Evolutionary conservation across 2,113 vertebrate genomes (phyloP).

Genomic region (Octodon degus): DNA sequence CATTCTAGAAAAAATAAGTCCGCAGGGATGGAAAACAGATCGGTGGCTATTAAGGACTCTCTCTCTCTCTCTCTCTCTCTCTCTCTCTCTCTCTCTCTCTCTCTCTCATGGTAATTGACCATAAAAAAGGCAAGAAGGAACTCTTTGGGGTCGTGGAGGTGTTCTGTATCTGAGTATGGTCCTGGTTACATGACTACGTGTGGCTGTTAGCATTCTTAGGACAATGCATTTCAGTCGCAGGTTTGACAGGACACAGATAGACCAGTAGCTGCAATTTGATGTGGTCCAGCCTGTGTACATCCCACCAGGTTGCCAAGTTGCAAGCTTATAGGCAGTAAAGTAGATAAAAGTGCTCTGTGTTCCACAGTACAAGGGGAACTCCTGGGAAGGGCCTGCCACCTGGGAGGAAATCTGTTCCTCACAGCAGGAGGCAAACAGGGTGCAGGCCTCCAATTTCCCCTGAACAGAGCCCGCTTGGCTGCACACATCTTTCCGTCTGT

Average conservation of each 20-base stretch:
- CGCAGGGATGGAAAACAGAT: background rate
- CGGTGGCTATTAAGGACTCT: background rate
- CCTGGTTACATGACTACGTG: background rate
- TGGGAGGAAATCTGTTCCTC: background rate
- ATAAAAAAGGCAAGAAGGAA: accelerated
- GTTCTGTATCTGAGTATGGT: background rate
- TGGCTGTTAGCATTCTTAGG: background rate
- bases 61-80: no score
- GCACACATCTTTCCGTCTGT: background rate
- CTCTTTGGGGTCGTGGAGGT: background rate
- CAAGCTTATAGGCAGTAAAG: background rate
- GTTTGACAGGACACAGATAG: background rate
- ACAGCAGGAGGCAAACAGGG: no score
- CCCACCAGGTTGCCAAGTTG: background rate
- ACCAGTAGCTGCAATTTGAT: background rate
- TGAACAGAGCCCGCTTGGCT: background rate
- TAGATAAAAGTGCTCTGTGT: background rate
- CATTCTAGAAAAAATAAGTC: background rate
- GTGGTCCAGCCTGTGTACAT: background rate
- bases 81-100: no score
- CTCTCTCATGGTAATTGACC: no score
- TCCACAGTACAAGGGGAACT: background rate
- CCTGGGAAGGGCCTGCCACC: accelerated
- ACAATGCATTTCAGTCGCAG: background rate
- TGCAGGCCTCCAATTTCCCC: background rate